Conservation (phyloP, 2,797 vertebrate species). For the Columba guinea region DNA sequence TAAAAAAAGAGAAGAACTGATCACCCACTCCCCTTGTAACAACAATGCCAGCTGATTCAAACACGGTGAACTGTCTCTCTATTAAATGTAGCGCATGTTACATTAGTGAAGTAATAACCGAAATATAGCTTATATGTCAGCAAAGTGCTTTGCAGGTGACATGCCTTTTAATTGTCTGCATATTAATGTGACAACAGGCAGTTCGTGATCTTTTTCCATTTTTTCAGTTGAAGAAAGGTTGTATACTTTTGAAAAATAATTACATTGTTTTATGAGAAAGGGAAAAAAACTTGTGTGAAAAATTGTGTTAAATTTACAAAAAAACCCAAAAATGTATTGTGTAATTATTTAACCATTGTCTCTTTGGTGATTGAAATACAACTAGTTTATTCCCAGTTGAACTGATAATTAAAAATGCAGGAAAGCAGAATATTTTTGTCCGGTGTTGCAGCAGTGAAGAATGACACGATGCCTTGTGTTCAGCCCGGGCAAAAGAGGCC, state of each 20-base stretch:
- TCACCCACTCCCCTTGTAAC: neutral
- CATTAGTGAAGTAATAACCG: neutral
- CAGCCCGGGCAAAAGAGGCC: neutral
- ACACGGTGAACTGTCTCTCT: neutral
- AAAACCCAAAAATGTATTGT: neutral
- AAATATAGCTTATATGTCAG: neutral
- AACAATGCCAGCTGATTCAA: neutral
- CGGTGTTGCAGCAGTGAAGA: neutral
- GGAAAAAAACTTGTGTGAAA: neutral
- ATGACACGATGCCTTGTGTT: neutral
- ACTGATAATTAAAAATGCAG: neutral
- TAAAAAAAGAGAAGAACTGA: neutral
- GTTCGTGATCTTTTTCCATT: neutral
- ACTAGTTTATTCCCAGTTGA: neutral
- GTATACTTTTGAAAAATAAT: neutral
- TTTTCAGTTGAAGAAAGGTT: neutral
- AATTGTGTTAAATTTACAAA: neutral
- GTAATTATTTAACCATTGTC: neutral
- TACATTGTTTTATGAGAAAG: neutral
- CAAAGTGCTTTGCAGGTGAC: neutral
- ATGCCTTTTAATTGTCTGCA: neutral
- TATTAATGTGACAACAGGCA: neutral
- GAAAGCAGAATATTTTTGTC: neutral
- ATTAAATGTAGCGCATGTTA: neutral
- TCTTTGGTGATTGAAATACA: neutral